Base-by-base conservation (phyloP, 2,888 invertebrate genomes). In the Apodemia zela region DNA sequence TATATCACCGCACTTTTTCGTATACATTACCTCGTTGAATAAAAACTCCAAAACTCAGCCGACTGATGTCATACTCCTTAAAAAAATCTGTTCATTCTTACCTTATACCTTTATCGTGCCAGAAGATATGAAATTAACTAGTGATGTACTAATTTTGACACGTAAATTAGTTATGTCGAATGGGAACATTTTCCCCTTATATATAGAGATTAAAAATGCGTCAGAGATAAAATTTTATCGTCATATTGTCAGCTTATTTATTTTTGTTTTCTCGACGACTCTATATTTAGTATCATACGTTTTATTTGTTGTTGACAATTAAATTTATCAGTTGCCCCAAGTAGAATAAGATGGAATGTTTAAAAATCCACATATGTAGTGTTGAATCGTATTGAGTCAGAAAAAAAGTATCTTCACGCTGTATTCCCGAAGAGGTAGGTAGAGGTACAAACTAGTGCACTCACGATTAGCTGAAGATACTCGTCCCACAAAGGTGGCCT, bases 61-160 rank as follows among this genome's bases (percentile, higher is more conserved):
- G 65, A 63, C 67, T 72, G 71, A 69, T 67, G 67, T 68, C 65
- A 63, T 63, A 63, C 62, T 15, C 42, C 58, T 63, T 47, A 59
- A 35, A 67, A 62, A 25, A 57, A 59, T 47, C 18, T 59, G 49
- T 63, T 47, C 59, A 63, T 59, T 49, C 63, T 63, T 63, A 63
- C 63, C 59, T 59, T 59, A 35, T 54, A 21, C 49, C 61, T 63
- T 18, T 59, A 47, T 49, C 57, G 54, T 57, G 54, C 63, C 63
- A 49, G 63, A 63, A n/a, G 58, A 42, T 29, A 25, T 18, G 18
- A 21, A 35, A 18, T 51, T 33, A 3, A 25, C 25, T 47, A 21
- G 6, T 54, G 54, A 8, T 57, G 25, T 57, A 57, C n/a, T 21
- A 57, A 57, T 57, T 57, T 57, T n/a, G 54, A 57, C 29, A 57